Evolutionary conservation across 1,140 invertebrate genomes (phyloP).

Genomic region (Drosophila bipectinata): DNA sequence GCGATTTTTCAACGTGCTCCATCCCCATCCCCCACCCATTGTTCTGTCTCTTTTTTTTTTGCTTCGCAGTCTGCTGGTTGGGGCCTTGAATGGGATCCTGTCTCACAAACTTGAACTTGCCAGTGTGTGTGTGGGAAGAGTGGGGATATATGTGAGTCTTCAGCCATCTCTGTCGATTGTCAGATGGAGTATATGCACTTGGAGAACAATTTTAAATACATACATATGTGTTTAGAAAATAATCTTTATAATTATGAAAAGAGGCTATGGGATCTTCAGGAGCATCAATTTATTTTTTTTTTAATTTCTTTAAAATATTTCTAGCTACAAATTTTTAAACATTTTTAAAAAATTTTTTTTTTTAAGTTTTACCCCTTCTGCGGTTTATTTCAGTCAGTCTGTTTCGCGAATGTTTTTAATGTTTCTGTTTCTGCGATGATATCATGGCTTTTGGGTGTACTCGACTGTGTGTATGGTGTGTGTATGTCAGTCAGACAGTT

Average conservation of each 20-base stretch:
- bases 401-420: slow-evolving; percentile 1
- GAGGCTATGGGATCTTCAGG: neutral
- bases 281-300: too few relatives aligned
- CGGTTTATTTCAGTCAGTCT: slow-evolving; percentile 30
- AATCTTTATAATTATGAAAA: too few relatives aligned
- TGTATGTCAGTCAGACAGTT: slow-evolving; percentile 44
- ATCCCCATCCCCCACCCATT: slow-evolving; percentile 13
- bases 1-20: slow-evolving; percentile 41
- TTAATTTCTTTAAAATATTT: too few relatives aligned
- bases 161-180: slow-evolving; percentile 28
- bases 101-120: slow-evolving; percentile 74
- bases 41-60: slow-evolving; percentile 30
- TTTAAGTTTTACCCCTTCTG: slow-evolving; percentile 4
- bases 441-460: slow-evolving; percentile 36
- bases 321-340: too few relatives aligned
- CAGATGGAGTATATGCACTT: slow-evolving; percentile 42
- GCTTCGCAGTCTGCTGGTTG: slow-evolving; percentile 49
- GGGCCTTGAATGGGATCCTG: slow-evolving; percentile 81
- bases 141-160: slow-evolving; percentile 43
- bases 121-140: slow-evolving; percentile 29
- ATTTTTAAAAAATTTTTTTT: too few relatives aligned
- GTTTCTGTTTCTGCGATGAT: slow-evolving; percentile 47
- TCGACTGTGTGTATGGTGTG: neutral
- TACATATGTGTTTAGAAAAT: too few relatives aligned
- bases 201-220: too few relatives aligned